phyloP scores from a whole-genome alignment of 1,140 invertebrate genomes.

The Coboldia fuscipes region DNA sequence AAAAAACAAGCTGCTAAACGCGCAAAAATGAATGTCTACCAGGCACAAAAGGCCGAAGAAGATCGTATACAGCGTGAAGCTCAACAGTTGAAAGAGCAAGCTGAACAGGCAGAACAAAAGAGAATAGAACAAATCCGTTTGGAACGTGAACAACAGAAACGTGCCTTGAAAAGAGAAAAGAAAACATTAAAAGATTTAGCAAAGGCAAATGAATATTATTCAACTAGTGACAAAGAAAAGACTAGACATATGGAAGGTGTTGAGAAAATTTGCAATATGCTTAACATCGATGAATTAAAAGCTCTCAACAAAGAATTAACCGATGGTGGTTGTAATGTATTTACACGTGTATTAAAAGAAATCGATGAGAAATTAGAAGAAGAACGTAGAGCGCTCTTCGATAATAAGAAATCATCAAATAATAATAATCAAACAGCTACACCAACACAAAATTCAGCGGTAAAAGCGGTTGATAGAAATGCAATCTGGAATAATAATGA shows the following conservation, averaged over 20 bases:
- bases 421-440: constrained; percentile 13
- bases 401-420: constrained; percentile 19
- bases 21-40: constrained; percentile 74
- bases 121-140: constrained; percentile 61
- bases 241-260: constrained; percentile 71
- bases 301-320: constrained; percentile 50
- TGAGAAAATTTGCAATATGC: constrained; percentile 72
- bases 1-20: constrained; percentile 71
- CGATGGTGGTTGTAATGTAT: constrained; percentile 33
- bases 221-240: constrained; percentile 43
- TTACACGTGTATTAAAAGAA: constrained; percentile 41
- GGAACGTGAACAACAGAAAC: constrained; percentile 66
- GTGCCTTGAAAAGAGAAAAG: constrained; percentile 63
- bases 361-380: constrained; percentile 51
- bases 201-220: constrained; percentile 77
- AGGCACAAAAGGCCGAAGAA: constrained; percentile 64
- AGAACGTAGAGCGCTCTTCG: constrained; percentile 40
- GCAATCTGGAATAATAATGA: constrained; percentile 62
- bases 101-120: constrained; percentile 59
- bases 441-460: constrained; percentile 8
- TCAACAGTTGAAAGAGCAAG: constrained; percentile 57
- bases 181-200: constrained; percentile 67
- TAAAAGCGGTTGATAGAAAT: constrained; percentile 20
- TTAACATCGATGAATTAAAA: constrained; percentile 49
- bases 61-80: constrained; percentile 47